phyloP scores from a whole-genome alignment of 2,797 vertebrate genomes.

The Erithacus rubecula region DNA sequence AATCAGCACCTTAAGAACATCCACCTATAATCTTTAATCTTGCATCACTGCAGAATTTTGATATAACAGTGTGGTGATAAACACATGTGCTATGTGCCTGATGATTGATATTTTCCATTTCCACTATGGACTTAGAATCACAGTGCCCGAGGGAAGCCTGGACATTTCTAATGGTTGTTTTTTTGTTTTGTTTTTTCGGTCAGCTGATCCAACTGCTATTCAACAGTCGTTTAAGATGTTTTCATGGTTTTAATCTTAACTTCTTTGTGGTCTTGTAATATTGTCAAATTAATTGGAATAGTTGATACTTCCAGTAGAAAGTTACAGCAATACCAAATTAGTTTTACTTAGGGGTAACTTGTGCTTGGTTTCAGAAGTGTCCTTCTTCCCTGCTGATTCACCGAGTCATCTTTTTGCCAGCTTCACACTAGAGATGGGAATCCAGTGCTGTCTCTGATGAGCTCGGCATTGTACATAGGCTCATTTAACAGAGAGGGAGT shows the following conservation, averaged over 20 bases:
- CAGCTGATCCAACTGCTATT: neutral
- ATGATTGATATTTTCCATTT: neutral
- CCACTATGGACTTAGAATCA: neutral
- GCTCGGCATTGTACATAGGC: rapidly evolving
- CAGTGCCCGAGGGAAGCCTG: neutral
- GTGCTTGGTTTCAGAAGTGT: neutral
- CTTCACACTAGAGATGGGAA: neutral
- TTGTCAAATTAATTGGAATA: neutral
- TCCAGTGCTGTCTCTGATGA: neutral
- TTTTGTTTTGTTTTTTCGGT: no score
- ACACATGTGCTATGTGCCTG: neutral
- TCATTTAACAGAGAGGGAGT: neutral
- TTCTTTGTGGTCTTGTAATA: neutral
- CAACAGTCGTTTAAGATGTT: neutral
- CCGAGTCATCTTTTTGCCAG: neutral
- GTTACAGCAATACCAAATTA: neutral
- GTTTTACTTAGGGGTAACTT: neutral
- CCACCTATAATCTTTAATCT: neutral
- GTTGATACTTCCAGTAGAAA: neutral
- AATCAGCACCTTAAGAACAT: neutral
- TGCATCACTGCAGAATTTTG: neutral
- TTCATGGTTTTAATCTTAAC: neutral
- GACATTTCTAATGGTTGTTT: neutral
- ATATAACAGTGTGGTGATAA: neutral
- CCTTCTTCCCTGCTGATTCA: neutral